Percentiles rank a stretch among this genome's conserved stretches.
These are phyloP conservation scores for Andrena praecox DNA, from an alignment of 2,888 invertebrate genomes.

Conservation along the genomic window DNA sequence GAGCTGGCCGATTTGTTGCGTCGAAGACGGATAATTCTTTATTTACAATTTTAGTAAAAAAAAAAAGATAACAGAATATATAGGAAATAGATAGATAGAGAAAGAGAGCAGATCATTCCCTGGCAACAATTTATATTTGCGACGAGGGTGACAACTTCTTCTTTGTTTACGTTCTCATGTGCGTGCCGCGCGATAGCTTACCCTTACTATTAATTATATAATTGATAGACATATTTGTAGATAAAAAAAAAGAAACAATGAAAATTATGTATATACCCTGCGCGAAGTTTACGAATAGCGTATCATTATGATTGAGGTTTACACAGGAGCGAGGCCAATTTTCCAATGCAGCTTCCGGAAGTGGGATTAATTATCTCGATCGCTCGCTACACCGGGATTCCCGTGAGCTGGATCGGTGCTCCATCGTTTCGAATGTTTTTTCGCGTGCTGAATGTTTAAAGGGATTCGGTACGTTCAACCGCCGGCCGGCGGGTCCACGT, in stretches of 20 bases:
- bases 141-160: constrained; percentile 18
- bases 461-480: constrained; percentile 24
- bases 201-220: constrained; percentile 39
- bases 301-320: constrained; percentile 29
- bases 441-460: constrained; percentile 16
- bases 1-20: constrained; percentile 34
- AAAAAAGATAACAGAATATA: background rate
- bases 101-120: constrained; percentile 23
- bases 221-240: constrained; percentile 43
- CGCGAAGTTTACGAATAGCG: constrained; percentile 34
- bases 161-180: constrained; percentile 15
- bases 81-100: background rate
- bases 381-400: background rate
- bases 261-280: constrained; percentile 47
- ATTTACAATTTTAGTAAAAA: constrained; percentile 55
- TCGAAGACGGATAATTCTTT: constrained; percentile 45
- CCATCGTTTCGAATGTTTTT: constrained; percentile 10
- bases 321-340: constrained; percentile 19
- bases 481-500: constrained; percentile 30
- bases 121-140: constrained; percentile 32
- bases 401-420: background rate
- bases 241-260: constrained; percentile 30
- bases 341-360: background rate
- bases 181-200: constrained; percentile 23
- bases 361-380: background rate